Base-by-base conservation (phyloP, 2,797 vertebrate species). In the Trachops cirrhosus region DNA sequence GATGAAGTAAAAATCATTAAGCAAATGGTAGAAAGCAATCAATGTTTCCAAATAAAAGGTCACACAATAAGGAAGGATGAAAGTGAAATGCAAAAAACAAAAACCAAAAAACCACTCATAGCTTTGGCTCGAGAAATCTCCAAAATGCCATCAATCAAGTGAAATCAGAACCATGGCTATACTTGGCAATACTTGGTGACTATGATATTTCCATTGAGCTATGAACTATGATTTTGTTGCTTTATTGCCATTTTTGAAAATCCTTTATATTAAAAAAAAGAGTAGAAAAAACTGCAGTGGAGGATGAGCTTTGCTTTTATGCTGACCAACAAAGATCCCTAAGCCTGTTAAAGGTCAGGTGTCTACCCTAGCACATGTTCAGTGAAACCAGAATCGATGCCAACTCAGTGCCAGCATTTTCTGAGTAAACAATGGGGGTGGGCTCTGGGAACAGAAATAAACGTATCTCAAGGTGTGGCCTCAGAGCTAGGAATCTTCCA, bases 21-120 rank as follows among this genome's bases (percentile, higher is more conserved):
- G 74, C 96, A 97, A 97, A 97, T 96, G 96, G 97, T 71, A 89
- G 54, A 96, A 96, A 91, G 90, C 93, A 91, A 91, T 89, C 93
- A 71, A 83, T 84, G 91, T 39, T 84, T 88, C 79, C 77, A 96
- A 96, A 95, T 96, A 93, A 93, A 97, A 97, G 90, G 95, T 94
- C 79, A 94, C 18, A 91, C 67, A 79, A 74, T 91, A 96, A 96
- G 78, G 92, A 91, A 94, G 91, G 90, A 90, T 68, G 71, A 79
- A 89, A 80, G 59, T 39, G 80, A 90, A 96, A 88, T 59, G 77
- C 12, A 92, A 84, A 96, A 82, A 82, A 86, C 18, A 29, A 44
- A 71, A 24, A 5, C 37, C 37, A 29, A 67, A 67, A 67, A 44
- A 44, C 41, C 54, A 73, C 78, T 95, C 48, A 70, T 39, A 62